phyloP scores from a whole-genome alignment of 2,888 invertebrate genomes.

The Aleiodes leptofemur region DNA sequence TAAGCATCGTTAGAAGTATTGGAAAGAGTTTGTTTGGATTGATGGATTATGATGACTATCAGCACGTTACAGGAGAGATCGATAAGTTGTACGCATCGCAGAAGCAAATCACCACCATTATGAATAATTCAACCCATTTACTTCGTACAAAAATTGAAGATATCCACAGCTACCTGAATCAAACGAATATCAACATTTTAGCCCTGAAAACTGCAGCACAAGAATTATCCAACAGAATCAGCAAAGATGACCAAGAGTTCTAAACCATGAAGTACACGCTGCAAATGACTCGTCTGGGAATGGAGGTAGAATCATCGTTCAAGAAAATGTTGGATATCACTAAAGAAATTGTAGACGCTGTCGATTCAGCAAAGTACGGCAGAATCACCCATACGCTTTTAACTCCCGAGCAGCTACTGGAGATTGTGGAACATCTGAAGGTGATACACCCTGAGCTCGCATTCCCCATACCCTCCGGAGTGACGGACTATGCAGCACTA shows the following conservation, averaged over 20 bases:
- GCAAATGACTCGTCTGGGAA: background rate
- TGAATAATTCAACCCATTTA: slow-evolving; percentile 7
- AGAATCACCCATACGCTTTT: background rate
- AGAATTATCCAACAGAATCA: background rate
- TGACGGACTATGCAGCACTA: background rate
- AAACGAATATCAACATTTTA: background rate
- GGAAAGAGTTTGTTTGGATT: background rate
- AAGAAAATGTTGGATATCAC: background rate
- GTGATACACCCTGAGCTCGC: background rate
- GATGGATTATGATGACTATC: slow-evolving; percentile 2
- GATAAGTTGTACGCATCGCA: background rate
- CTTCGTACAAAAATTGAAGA: background rate
- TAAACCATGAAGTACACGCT: background rate
- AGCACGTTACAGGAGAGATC: background rate
- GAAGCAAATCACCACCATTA: background rate
- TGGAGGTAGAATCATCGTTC: background rate
- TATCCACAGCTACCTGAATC: background rate
- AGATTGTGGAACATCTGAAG: background rate
- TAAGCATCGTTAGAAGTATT: background rate
- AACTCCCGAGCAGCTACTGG: slow-evolving; percentile 2
- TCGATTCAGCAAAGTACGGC: background rate
- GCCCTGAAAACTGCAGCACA: background rate
- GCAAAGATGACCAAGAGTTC: background rate
- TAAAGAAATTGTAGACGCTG: background rate
- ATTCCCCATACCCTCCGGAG: background rate